Percentiles rank a stretch among this genome's conserved stretches.
Conservation (phyloP, 1,140 invertebrate species). For the Drosophila littoralis region DNA sequence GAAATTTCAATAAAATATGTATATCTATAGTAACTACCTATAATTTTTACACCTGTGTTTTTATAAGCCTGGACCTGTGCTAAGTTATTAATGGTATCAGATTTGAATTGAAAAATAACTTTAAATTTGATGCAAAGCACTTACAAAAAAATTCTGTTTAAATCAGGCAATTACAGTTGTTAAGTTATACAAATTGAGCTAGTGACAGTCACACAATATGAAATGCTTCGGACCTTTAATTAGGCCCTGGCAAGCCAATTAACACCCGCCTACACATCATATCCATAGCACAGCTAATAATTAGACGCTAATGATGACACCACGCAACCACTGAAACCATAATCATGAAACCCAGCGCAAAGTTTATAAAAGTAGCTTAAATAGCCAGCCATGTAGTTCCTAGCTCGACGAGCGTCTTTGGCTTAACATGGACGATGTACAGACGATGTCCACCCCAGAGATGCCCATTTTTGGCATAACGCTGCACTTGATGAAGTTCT, state of each 20-base stretch:
- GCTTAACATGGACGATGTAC: constrained; percentile 35
- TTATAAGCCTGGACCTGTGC: too few species aligned
- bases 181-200: not conserved
- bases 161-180: not conserved
- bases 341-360: not conserved
- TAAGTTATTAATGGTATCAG: too few species aligned
- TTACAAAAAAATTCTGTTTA: not conserved
- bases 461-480: constrained; percentile 68
- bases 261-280: constrained; percentile 39
- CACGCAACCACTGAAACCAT: not conserved
- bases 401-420: not conserved
- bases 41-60: too few species aligned
- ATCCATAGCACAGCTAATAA: constrained; percentile 41
- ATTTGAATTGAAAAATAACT: too few species aligned
- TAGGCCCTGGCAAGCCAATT: constrained; percentile 47
- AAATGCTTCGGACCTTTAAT: constrained; percentile 49
- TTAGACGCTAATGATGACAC: constrained; percentile 56
- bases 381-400: not conserved
- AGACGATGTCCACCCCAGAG: constrained; percentile 56
- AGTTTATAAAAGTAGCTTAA: constrained; percentile 8
- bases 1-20: too few species aligned
- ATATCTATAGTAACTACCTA: too few species aligned
- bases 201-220: constrained; percentile 8
- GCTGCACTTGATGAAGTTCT: constrained; percentile 72
- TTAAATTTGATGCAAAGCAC: too few species aligned